Evolutionary conservation across 23 tunicate genomes (phyloP), one percentile per base, ranked within the genome.

Genomic region (Phallusia fumigata): DNA sequence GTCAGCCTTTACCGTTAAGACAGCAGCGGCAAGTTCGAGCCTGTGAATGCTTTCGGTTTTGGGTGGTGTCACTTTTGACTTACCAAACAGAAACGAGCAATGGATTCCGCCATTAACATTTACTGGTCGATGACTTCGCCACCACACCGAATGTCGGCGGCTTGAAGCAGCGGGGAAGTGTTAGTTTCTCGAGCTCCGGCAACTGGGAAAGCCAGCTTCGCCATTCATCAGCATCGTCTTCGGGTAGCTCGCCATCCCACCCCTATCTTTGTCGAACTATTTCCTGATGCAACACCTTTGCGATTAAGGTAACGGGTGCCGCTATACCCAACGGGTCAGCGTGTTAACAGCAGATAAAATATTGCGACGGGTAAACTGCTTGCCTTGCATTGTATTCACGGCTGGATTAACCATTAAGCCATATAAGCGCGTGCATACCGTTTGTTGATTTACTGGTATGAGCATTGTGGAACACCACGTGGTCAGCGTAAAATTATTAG

Each of bases 281-380:
- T 44, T 76, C 65, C 36, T 77, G 81, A 3, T 77, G 81, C 64
- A 77, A 30, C 35, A 77, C 36, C 33, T 34, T 44, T 2, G 79
- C 79, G 16, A 75, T 32, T 19, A 77, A 45, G 19, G 58, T 77
- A 5, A 77, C 81, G 26, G 81, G 53, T 30, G 81, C 81, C 12
- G 58, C 81, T 8, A 77, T 33, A 30, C 81, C 81, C 33, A 77
- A 22, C 1, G 81, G 81, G 58, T 77, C 81, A 36, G 31, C 21
- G 53, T 77, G n/a, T 44, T 40, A 31, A 77, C 81, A 45, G 81
- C 81, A 34, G 64, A 77, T 77, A 77, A 77, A 45, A 77, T 77
- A 34, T 77, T 77, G 33, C 81, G 81, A 6, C 81, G 81, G 36
- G 81, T 77, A 34, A 40, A 77, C 18, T 40, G 8, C 53, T 45